Conservation (phyloP, 2,797 vertebrate species). For the Pseudomugil tenellus region DNA sequence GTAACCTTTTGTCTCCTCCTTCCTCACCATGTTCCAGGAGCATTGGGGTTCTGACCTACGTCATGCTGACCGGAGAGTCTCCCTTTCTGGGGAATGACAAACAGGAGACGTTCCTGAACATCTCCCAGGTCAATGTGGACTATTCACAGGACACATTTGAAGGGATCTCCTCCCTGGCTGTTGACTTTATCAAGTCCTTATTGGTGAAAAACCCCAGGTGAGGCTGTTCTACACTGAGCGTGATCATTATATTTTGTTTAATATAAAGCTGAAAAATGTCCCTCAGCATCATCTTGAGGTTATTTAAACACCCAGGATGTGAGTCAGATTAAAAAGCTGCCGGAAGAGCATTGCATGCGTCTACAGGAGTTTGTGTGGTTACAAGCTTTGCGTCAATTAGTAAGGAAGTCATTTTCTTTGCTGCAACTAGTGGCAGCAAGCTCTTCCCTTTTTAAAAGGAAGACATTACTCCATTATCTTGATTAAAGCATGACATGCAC, state of each 20-base stretch:
- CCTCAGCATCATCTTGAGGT: constrained; percentile 14
- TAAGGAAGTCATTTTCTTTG: constrained; percentile 27
- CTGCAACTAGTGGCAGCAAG: neutral
- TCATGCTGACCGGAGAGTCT: constrained; percentile 87
- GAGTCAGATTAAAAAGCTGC: constrained; percentile 29
- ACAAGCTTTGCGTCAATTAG: constrained; percentile 47
- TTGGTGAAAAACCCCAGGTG: constrained; percentile 86
- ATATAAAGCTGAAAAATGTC: neutral
- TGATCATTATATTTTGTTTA: neutral
- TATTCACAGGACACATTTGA: constrained; percentile 84
- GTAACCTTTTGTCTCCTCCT: constrained; percentile 13
- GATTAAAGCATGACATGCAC: neutral
- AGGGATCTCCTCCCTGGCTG: constrained; percentile 81
- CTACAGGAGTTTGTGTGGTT: constrained; percentile 39
- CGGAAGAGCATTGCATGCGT: constrained; percentile 33
- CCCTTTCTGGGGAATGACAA: constrained; percentile 85
- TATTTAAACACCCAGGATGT: constrained; percentile 44
- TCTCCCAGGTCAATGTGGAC: constrained; percentile 85
- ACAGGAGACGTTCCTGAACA: constrained; percentile 87
- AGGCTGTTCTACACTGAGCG: constrained; percentile 12
- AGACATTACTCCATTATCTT: neutral
- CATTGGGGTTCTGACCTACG: constrained; percentile 83
- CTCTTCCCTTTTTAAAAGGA: neutral
- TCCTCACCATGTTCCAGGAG: constrained; percentile 70
- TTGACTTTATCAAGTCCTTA: constrained; percentile 86